These are phyloP conservation scores for Acholoe squamosa DNA, from an alignment of 2,888 invertebrate species.

Conservation along the genomic window DNA sequence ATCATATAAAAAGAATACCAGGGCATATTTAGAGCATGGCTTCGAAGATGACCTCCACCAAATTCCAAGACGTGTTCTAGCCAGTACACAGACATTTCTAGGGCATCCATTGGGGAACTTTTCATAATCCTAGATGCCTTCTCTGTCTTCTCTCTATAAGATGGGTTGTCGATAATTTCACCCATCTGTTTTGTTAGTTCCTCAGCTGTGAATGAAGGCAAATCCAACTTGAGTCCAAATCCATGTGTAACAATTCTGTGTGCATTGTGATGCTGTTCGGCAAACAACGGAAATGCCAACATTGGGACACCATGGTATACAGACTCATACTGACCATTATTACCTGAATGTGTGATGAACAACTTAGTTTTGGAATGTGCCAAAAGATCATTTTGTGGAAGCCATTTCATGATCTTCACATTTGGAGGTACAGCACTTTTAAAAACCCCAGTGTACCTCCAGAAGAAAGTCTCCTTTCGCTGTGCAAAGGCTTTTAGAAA, in stretches of 20 bases:
- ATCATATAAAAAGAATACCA: slow-evolving; percentile 42
- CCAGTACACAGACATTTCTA: neutral
- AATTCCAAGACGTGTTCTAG: slow-evolving; percentile 45
- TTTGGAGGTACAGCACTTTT: neutral
- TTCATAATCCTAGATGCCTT: slow-evolving; percentile 35
- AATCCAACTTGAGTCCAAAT: slow-evolving; percentile 1
- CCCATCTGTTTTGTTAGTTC: neutral
- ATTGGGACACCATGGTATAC: slow-evolving; percentile 62
- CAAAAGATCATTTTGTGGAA: slow-evolving; percentile 62
- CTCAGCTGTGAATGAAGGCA: neutral
- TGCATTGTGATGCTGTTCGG: slow-evolving; percentile 47
- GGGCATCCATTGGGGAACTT: neutral
- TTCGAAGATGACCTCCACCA: slow-evolving; percentile 22
- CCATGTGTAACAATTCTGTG: slow-evolving; percentile 7
- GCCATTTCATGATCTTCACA: slow-evolving; percentile 46
- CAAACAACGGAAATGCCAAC: slow-evolving; percentile 55
- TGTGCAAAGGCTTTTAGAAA: slow-evolving; percentile 14
- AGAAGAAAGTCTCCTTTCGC: slow-evolving; percentile 2
- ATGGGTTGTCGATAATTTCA: neutral
- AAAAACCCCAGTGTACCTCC: neutral
- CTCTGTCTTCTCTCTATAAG: slow-evolving; percentile 22
- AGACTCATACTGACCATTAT: slow-evolving; percentile 59
- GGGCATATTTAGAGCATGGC: slow-evolving; percentile 42
- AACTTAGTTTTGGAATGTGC: slow-evolving; percentile 51
- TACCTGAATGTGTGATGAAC: slow-evolving; percentile 59